These are phyloP conservation scores for Hyppa rectilinea DNA, from an alignment of 2,888 invertebrate species.

Conservation along the genomic window DNA sequence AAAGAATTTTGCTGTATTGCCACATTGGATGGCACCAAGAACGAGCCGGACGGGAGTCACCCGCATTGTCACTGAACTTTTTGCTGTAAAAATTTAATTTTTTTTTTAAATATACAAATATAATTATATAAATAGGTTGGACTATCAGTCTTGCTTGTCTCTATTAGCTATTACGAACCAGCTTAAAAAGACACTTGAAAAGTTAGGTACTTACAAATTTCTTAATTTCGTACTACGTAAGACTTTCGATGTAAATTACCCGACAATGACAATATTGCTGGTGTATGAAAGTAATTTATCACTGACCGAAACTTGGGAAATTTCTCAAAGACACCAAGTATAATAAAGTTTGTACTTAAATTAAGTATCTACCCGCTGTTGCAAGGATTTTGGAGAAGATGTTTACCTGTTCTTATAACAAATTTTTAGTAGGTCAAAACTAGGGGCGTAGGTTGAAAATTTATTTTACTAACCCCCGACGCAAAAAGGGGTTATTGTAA, in stretches of 20 bases:
- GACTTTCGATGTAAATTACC: constrained; percentile 59
- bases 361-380: constrained; percentile 58
- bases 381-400: constrained; percentile 36
- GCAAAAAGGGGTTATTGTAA: too few relatives aligned
- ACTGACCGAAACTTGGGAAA: constrained; percentile 61
- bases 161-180: constrained; percentile 1
- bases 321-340: constrained; percentile 48
- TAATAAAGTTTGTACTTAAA: constrained; percentile 71
- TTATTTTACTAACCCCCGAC: too few relatives aligned
- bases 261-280: constrained; percentile 58
- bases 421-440: not conserved
- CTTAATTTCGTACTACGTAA: constrained; percentile 33
- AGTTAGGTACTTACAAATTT: constrained; percentile 25
- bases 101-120: too few relatives aligned
- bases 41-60: too few relatives aligned
- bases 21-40: too few relatives aligned
- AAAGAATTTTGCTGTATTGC: too few relatives aligned
- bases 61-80: too few relatives aligned
- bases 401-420: constrained; percentile 30
- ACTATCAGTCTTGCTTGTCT: too few relatives aligned
- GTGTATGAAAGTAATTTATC: constrained; percentile 65
- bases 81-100: too few relatives aligned
- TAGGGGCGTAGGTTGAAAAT: too few relatives aligned
- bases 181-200: not conserved
- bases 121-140: too few relatives aligned